phyloP scores from a whole-genome alignment of 2,797 vertebrate species.

The Miichthys miiuy region DNA sequence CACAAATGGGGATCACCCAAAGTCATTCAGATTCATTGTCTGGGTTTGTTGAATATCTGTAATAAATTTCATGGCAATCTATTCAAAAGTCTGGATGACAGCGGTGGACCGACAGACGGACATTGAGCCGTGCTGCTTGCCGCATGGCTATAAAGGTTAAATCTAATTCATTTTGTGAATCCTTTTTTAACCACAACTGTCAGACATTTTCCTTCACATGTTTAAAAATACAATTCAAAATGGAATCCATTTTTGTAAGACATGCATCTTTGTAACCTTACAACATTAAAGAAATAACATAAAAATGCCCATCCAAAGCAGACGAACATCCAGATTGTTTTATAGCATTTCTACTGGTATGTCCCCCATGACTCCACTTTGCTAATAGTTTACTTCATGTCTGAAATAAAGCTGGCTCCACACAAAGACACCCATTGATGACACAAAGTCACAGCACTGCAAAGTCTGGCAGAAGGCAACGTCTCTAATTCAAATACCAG shows the following conservation, averaged over 20 bases:
- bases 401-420: constrained; percentile 73
- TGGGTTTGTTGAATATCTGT: neutral
- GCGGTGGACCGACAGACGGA: neutral
- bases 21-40: neutral
- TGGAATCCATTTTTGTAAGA: neutral
- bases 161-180: constrained; percentile 1
- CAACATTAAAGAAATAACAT: constrained; percentile 29
- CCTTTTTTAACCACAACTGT: neutral
- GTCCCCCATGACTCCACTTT: constrained; percentile 84
- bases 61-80: neutral
- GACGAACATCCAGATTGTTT: constrained; percentile 54
- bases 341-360: constrained; percentile 59
- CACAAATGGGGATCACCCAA: neutral
- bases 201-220: neutral
- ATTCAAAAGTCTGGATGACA: neutral
- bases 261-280: neutral
- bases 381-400: constrained; percentile 83
- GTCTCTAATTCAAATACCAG: constrained; percentile 60
- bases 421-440: constrained; percentile 79
- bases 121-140: neutral
- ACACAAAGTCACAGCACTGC: constrained; percentile 30
- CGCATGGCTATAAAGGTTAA: too few relatives aligned
- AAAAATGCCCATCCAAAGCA: neutral
- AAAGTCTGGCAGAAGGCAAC: constrained; percentile 45
- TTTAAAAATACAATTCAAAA: constrained; percentile 17